Evolutionary conservation across 2,797 vertebrate genomes (phyloP), one percentile per base, ranked within the genome.

Genomic region (Lithobates sylvaticus): DNA sequence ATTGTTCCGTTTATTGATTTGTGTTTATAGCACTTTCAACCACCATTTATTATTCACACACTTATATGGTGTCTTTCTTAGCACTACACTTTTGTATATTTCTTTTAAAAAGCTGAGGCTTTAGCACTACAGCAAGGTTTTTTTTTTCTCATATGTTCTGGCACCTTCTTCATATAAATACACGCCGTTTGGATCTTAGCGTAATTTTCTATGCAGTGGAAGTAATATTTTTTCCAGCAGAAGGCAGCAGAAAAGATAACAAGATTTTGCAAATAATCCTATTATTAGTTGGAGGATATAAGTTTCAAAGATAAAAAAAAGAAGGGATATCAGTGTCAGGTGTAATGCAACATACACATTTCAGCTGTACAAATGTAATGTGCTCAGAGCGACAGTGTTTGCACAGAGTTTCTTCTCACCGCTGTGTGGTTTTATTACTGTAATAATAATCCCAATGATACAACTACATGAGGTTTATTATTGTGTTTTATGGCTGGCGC

Each of bases 391-490:
- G 27, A 67, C 8, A 26, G 67, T 80, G n/a, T 81, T 39, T 29
- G 47, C 32, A 81, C 47, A 61, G 36, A 42, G 69, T 69, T 61
- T 39, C 69, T 81, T 64, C 68, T 81, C 68, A 73, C 69, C 79
- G 71, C 68, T 81, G 69, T 81, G 69, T 64, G 79, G 69, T 81
- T 81, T 81, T 81, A 81, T 81, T 81, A 81, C 79, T 61, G 69
- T 58, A 39, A 81, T 81, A 81, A 81, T 81, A 81, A 81, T 72
- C 69, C 50, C 68, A 81, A 81, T 81, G 69, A 81, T 81, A 81
- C 69, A 72, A 81, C 79, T 81, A 81, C 79, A 81, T 73, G 79
- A 81, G 79, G 79, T 81, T 81, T 81, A 81, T 81, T 81, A 72
- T 81, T 72, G 79, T 81, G 79, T 81, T 81, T 81, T 81, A 73